Conservation (phyloP, 1,140 invertebrate species). For the Aphidius gifuensis region DNA sequence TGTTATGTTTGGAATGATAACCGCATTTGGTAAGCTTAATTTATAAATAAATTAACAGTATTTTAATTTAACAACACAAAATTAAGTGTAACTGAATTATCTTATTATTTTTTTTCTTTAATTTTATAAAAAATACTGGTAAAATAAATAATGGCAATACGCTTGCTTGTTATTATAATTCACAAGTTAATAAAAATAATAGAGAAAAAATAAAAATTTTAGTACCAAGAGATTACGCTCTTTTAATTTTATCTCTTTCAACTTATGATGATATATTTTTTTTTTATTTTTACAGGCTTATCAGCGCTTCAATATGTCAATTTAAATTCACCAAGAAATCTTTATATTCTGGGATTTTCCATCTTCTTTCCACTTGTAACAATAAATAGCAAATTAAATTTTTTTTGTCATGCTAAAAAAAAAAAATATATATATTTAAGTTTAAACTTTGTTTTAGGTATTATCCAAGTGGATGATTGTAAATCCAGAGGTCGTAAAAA, state of each 20-base stretch:
- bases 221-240: too few relatives aligned
- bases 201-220: too few relatives aligned
- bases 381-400: background rate
- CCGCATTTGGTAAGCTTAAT: conserved; percentile 62
- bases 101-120: too few relatives aligned
- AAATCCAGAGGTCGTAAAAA: conserved; percentile 65
- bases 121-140: too few relatives aligned
- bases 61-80: too few relatives aligned
- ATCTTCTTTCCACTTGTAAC: conserved; percentile 77
- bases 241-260: too few relatives aligned
- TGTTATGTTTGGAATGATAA: conserved; percentile 84
- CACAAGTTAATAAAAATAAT: too few relatives aligned
- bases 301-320: conserved; percentile 81
- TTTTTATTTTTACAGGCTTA: conserved; percentile 56
- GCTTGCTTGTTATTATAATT: too few relatives aligned
- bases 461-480: conserved; percentile 74
- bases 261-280: background rate
- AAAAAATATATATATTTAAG: conserved; percentile 9
- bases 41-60: too few relatives aligned
- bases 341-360: conserved; percentile 86
- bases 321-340: conserved; percentile 76
- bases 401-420: conserved; percentile 7
- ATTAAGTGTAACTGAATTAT: too few relatives aligned
- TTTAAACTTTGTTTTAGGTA: too few relatives aligned
- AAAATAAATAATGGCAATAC: too few relatives aligned